Evolutionary conservation across 30 jellyfish, hydroid and myxozoan species (phyloP).

Genomic region (Calvadosia cruxmelitensis): DNA sequence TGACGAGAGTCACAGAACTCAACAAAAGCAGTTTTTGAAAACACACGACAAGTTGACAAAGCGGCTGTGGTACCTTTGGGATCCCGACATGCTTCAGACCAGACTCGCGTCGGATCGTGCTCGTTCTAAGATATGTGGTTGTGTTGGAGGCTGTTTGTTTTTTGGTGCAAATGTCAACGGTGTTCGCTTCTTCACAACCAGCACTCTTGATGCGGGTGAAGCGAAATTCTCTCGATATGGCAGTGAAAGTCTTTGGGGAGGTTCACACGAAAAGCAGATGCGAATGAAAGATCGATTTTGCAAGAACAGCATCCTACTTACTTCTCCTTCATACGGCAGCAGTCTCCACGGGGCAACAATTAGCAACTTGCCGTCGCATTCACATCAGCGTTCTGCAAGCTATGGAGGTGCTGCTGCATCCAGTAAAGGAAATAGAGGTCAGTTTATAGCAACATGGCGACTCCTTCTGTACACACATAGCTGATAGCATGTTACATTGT

Average conservation of each 20-base stretch:
- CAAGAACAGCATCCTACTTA: neutral
- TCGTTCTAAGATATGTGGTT: conserved; percentile 65
- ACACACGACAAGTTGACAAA: conserved; percentile 54
- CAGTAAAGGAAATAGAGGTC: neutral
- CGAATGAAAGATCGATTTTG: neutral
- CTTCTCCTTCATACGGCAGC: neutral
- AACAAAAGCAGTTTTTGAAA: conserved; percentile 50
- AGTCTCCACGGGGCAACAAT: neutral
- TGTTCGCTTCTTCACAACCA: conserved; percentile 78
- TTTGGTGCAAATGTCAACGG: conserved; percentile 90
- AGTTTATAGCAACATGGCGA: too few relatives aligned
- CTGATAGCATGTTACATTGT: too few relatives aligned
- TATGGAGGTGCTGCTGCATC: neutral
- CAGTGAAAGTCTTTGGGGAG: conserved; percentile 97
- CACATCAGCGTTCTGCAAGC: neutral
- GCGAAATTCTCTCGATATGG: conserved; percentile 69
- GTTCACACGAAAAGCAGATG: conserved; percentile 11
- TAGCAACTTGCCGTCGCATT: neutral
- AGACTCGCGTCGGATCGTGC: conserved; percentile 70
- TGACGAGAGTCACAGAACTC: conserved; percentile 11
- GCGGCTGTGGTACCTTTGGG: conserved; percentile 89
- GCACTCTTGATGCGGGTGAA: conserved; percentile 60
- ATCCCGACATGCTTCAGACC: conserved; percentile 28
- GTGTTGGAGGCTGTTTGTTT: conserved; percentile 91
- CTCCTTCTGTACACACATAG: too few relatives aligned